Percentiles rank a stretch among this genome's conserved stretches.
phyloP scores from a whole-genome alignment of 2,888 invertebrate genomes.

The Apomyelois bistriatella region DNA sequence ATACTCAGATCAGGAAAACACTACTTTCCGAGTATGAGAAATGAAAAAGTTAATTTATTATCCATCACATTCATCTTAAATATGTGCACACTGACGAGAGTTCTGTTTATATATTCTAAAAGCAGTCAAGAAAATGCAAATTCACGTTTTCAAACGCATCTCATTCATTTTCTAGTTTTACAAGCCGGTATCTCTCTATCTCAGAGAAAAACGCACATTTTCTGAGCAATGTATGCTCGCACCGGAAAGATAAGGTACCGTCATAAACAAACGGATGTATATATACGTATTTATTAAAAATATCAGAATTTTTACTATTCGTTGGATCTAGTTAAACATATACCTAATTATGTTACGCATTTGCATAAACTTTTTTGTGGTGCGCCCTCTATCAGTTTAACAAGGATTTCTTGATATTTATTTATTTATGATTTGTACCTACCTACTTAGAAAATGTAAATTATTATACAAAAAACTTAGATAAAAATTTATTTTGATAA shows the following conservation, averaged over 20 bases:
- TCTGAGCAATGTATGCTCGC: background rate
- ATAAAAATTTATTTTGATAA: too few species aligned
- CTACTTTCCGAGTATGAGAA: too few species aligned
- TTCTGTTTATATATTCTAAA: background rate
- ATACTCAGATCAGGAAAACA: too few species aligned
- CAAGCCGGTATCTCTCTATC: background rate
- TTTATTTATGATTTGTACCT: too few species aligned
- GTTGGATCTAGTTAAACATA: too few species aligned
- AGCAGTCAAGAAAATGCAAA: background rate
- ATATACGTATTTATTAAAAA: background rate
- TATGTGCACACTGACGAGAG: background rate
- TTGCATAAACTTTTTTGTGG: too few species aligned
- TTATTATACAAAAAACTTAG: too few species aligned
- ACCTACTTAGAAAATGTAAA: too few species aligned
- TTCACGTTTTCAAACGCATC: constrained; percentile 5
- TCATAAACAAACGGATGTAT: background rate
- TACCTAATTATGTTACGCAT: too few species aligned
- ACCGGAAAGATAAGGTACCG: constrained; percentile 6
- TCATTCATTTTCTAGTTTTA: constrained; percentile 5
- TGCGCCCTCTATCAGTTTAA: too few species aligned
- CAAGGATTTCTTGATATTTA: too few species aligned
- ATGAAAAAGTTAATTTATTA: background rate
- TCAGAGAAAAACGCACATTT: constrained; percentile 6
- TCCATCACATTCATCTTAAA: background rate
- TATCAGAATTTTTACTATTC: too few species aligned